Evolutionary conservation across 2,797 vertebrate genomes (phyloP).

Genomic region (Prunella strophiata): DNA sequence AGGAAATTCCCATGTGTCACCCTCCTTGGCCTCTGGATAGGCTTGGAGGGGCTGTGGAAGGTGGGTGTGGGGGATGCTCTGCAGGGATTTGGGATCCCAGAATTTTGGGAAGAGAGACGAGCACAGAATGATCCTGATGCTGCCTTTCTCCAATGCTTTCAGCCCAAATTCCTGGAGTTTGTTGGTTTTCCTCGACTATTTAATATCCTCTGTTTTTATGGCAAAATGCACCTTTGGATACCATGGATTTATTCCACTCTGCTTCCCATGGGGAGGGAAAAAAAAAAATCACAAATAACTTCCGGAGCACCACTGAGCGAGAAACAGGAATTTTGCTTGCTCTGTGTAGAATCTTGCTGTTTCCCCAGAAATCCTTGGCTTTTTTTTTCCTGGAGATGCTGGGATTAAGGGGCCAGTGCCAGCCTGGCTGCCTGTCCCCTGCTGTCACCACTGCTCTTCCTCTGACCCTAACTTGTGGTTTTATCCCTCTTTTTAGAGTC

Average conservation of each 20-base stretch:
- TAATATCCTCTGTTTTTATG: accelerated
- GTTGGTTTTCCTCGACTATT: neutral
- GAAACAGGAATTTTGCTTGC: accelerated
- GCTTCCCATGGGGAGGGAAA: accelerated
- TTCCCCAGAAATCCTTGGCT: neutral
- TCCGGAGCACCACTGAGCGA: accelerated
- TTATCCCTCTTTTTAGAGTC: neutral
- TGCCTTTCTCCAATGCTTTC: accelerated
- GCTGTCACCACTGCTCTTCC: accelerated
- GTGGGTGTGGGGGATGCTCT: neutral
- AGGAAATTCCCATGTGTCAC: neutral
- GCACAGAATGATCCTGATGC: accelerated
- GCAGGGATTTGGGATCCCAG: accelerated
- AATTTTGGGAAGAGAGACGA: neutral
- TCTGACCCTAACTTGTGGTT: neutral
- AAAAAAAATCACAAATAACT: neutral
- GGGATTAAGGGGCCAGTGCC: neutral
- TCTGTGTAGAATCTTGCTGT: accelerated
- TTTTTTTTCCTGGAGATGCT: accelerated
- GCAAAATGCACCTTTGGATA: accelerated
- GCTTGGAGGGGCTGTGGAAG: neutral
- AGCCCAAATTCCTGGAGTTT: neutral
- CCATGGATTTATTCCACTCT: neutral
- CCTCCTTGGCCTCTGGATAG: neutral
- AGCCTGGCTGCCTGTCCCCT: neutral